Base-by-base conservation (phyloP, 2,888 invertebrate genomes). In the Macropis europaea region DNA sequence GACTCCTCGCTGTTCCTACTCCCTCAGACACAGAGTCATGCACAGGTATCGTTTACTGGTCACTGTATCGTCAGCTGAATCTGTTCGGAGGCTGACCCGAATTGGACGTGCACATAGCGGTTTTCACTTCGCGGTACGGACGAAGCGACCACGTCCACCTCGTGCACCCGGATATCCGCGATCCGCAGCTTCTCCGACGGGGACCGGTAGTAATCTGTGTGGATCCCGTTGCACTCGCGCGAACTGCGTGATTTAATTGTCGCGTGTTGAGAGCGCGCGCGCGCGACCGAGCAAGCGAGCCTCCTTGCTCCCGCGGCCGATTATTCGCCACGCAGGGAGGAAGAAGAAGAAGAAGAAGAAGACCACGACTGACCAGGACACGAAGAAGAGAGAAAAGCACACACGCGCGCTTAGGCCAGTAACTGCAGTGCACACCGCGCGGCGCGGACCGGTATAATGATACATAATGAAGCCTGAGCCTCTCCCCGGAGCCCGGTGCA, bases 361-460 rank as follows among this genome's bases (percentile, higher is more conserved):
- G 79, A 81, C 61, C 69, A 73, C 43, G 64, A 70, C 42, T n/a
- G 62, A 74, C 69, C 77, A 80, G 64, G 66, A 71, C 69, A 82
- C 77, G 81, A 79, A 63, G 81, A 80, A 70, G 85, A 82, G 83
- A 84, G 84, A 82, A 79, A 79, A 84, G 82, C 84, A 86, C 87
- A 88, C 88, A 82, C 88, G 86, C 89, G 87, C 87, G 86, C 81
- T 83, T 88, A 82, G 82, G 79, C 78, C 85, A 85, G 84, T 88
- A 88, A 88, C 88, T 86, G 88, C 86, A 88, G 89, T 89, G 89
- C 87, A 90, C 89, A 89, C 90, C 88, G 89, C 88, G 88, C 89
- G 90, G 88, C 89, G 89, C 88, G 88, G 88, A 89, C 89, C 89
- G 88, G 89, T 90, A 90, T 90, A 90, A 90, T 90, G 90, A 90